Percentiles rank a stretch among this genome's conserved stretches.
phyloP scores from a whole-genome alignment of 1,140 invertebrate genomes.

The Drosophila willistoni region DNA sequence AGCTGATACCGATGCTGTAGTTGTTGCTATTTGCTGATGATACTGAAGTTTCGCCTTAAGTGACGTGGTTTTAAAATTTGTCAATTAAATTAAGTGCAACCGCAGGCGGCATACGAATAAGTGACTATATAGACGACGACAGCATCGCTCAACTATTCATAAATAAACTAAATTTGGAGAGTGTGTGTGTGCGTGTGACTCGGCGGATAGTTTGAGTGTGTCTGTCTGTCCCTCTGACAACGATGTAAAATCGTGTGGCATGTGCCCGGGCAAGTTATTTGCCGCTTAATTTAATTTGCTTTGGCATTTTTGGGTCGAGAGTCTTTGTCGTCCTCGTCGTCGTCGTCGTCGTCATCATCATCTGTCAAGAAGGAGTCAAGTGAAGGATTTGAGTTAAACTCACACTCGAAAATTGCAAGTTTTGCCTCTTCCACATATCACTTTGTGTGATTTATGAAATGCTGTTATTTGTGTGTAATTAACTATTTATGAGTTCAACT shows the following conservation, averaged over 20 bases:
- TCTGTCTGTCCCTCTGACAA: constrained; percentile 13
- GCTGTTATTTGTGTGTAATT: constrained; percentile 61
- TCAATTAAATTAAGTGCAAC: constrained; percentile 83
- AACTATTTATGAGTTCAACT: constrained; percentile 69
- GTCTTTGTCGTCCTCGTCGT: background rate
- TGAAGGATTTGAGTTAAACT: constrained; percentile 42
- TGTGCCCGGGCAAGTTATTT: constrained; percentile 75
- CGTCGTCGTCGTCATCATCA: background rate
- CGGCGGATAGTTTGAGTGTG: constrained; percentile 61
- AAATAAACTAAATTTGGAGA: constrained; percentile 29
- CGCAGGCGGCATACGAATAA: constrained; percentile 79
- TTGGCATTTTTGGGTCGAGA: constrained; percentile 61
- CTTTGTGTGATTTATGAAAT: constrained; percentile 78
- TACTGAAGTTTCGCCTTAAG: constrained; percentile 55
- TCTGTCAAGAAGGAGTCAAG: constrained; percentile 38
- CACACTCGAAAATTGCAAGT: background rate
- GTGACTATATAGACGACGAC: constrained; percentile 34
- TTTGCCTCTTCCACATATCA: constrained; percentile 35
- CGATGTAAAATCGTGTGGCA: constrained; percentile 56
- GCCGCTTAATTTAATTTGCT: constrained; percentile 80
- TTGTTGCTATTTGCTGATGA: constrained; percentile 10
- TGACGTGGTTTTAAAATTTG: constrained; percentile 80
- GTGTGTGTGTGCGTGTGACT: background rate
- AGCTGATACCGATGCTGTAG: background rate
- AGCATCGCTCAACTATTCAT: constrained; percentile 74